Percentiles rank a stretch among this genome's conserved stretches.
Evolutionary conservation across 2,113 vertebrate species (phyloP).

Genomic region (Plecturocebus donacophilus): DNA sequence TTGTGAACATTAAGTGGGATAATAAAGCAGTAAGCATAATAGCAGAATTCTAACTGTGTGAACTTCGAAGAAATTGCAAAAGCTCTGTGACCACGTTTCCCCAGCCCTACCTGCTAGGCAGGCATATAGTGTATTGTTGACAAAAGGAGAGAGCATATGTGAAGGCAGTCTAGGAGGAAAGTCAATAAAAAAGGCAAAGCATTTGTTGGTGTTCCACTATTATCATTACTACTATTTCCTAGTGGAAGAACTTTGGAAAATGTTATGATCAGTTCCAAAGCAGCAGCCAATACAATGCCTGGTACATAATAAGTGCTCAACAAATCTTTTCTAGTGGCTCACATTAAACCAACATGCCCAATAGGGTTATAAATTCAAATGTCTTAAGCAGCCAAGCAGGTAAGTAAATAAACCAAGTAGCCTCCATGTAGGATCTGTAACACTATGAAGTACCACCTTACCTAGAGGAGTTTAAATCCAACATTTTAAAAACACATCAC

Average conservation of each 20-base stretch:
- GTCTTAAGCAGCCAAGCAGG: background rate
- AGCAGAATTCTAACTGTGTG: background rate
- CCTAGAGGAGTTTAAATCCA: background rate
- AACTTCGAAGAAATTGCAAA: background rate
- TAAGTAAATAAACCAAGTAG: background rate
- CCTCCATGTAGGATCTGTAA: background rate
- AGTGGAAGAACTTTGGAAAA: background rate
- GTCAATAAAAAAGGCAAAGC: background rate
- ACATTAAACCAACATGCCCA: background rate
- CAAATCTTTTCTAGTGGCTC: background rate
- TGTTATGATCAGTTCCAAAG: background rate
- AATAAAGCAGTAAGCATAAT: background rate
- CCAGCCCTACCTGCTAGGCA: background rate
- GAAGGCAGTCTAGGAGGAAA: background rate
- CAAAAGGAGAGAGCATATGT: background rate
- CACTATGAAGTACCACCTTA: background rate
- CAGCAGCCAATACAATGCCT: background rate
- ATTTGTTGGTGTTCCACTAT: background rate
- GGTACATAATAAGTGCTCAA: background rate
- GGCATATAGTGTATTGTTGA: background rate
- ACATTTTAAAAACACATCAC: fast-evolving
- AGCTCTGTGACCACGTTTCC: background rate
- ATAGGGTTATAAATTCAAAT: background rate
- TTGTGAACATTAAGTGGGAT: background rate
- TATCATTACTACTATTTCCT: background rate